phyloP scores from a whole-genome alignment of 2,888 invertebrate genomes.

The Drosophila ustulata region DNA sequence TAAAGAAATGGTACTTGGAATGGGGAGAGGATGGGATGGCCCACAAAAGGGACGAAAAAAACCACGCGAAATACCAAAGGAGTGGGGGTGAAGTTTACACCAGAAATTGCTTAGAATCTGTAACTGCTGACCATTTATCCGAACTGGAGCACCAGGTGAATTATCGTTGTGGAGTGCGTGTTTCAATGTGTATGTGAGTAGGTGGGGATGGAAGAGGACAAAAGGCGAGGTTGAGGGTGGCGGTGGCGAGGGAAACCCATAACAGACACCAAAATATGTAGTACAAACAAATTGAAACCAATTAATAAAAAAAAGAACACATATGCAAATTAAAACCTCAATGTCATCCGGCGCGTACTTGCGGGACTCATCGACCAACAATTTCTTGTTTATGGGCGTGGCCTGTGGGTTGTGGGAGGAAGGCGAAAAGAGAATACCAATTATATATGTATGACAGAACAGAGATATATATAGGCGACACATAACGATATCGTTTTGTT shows the following conservation, averaged over 20 bases:
- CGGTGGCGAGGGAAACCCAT: background rate
- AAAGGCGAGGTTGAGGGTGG: background rate
- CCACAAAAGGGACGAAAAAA: background rate
- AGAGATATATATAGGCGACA: slow-evolving; percentile 2
- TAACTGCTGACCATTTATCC: background rate
- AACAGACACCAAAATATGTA: slow-evolving; percentile 48
- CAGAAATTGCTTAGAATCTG: slow-evolving; percentile 3
- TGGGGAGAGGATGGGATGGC: slow-evolving; percentile 8
- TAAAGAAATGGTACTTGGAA: background rate
- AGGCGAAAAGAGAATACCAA: slow-evolving; percentile 44
- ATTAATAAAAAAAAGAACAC: slow-evolving; percentile 40
- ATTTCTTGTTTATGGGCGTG: slow-evolving; percentile 70
- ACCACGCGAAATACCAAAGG: slow-evolving; percentile 1
- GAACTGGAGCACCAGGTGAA: slow-evolving; percentile 3
- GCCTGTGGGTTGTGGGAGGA: slow-evolving; percentile 71
- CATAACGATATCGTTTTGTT: slow-evolving; percentile 1
- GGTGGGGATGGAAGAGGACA: background rate
- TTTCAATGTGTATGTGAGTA: background rate
- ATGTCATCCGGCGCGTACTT: slow-evolving; percentile 82
- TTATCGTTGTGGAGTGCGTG: background rate
- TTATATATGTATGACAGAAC: slow-evolving; percentile 34
- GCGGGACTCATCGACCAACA: slow-evolving; percentile 72
- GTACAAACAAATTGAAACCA: slow-evolving; percentile 13
- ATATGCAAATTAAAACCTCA: slow-evolving; percentile 75
- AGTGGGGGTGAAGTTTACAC: background rate